Evolutionary conservation across 92 coral and sea anemone genomes (phyloP).

Genomic region (Ricordea florida): DNA sequence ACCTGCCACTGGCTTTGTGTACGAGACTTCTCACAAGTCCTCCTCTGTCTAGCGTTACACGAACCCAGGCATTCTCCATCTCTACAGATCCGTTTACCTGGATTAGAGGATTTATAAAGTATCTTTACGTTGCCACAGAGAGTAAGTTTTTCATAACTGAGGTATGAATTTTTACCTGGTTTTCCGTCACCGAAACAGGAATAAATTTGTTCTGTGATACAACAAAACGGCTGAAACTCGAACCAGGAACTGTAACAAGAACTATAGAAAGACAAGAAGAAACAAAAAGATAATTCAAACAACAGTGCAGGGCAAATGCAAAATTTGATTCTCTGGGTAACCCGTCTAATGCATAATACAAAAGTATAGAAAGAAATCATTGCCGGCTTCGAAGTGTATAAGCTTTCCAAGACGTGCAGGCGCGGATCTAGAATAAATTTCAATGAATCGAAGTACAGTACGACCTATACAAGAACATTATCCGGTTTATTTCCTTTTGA

Average conservation of each 20-base stretch:
- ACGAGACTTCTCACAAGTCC: slow-evolving; percentile 76
- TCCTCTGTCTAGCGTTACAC: slow-evolving; percentile 52
- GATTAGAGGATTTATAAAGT: background rate
- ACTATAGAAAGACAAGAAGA: slow-evolving; percentile 41
- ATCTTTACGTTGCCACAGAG: background rate
- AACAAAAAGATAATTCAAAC: background rate
- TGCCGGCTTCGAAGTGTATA: too few species aligned
- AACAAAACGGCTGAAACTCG: slow-evolving; percentile 40
- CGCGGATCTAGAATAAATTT: too few species aligned
- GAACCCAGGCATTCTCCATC: slow-evolving; percentile 56
- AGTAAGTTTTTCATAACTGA: background rate
- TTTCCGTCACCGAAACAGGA: slow-evolving; percentile 30
- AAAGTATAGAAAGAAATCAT: too few species aligned
- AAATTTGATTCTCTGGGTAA: too few species aligned
- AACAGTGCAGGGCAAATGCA: too few species aligned
- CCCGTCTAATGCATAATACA: too few species aligned
- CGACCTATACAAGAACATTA: too few species aligned
- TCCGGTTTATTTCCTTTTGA: too few species aligned
- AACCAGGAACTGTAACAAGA: slow-evolving; percentile 65
- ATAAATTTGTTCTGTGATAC: slow-evolving; percentile 5
- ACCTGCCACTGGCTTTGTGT: slow-evolving; percentile 81
- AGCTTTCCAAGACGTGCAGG: too few species aligned
- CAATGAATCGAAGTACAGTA: too few species aligned
- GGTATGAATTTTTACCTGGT: slow-evolving; percentile 42
- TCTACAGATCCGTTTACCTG: slow-evolving; percentile 36